phyloP scores from a whole-genome alignment of 2,797 vertebrate genomes.

The Novumbra hubbsi region DNA sequence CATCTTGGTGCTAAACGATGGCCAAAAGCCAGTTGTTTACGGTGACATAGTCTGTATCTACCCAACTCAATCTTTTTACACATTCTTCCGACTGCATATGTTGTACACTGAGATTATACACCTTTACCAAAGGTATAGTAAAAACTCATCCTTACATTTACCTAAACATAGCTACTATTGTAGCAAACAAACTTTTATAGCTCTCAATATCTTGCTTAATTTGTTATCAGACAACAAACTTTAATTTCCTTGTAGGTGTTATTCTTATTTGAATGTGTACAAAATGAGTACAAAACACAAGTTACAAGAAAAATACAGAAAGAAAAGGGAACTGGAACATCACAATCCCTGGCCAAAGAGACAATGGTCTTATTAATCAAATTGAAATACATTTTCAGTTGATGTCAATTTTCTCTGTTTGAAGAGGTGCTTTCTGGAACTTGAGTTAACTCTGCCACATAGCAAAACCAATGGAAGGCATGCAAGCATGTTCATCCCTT shows the following conservation, averaged over 20 bases:
- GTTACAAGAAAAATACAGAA: conserved; percentile 46
- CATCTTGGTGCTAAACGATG: no score
- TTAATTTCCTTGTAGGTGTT: conserved; percentile 21
- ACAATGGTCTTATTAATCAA: conserved; percentile 3
- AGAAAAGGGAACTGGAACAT: conserved; percentile 31
- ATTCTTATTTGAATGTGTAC: conserved; percentile 14
- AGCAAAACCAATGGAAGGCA: background rate
- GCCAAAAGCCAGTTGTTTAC: no score
- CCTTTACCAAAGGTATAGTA: no score
- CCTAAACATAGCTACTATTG: no score
- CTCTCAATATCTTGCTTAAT: background rate
- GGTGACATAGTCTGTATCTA: no score
- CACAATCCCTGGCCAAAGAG: background rate
- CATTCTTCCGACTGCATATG: no score
- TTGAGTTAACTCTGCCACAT: conserved; percentile 1
- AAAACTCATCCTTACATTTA: no score
- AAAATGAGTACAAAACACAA: conserved; percentile 35
- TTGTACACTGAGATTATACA: no score
- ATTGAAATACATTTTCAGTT: conserved; percentile 13
- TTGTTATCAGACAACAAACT: background rate
- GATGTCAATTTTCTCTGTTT: conserved; percentile 33
- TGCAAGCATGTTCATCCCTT: background rate
- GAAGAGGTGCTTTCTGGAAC: conserved; percentile 28
- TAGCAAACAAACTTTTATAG: background rate
- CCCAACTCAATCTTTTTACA: no score